Evolutionary conservation across 64 coral and sea anemone genomes (phyloP).

Genomic region (Actinia tenebrosa): DNA sequence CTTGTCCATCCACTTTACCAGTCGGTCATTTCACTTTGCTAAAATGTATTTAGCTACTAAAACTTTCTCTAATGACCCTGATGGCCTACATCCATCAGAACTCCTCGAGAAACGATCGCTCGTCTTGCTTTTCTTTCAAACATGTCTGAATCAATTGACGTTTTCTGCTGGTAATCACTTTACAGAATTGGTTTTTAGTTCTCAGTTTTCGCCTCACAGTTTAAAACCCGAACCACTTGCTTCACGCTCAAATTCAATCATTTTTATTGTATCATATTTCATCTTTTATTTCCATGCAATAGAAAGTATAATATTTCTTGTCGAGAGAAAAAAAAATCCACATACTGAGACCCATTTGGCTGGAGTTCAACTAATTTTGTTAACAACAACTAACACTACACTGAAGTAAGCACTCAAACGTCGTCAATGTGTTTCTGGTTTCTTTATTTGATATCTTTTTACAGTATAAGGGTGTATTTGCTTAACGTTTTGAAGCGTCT

Average conservation of each 20-base stretch:
- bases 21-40: constrained; percentile 14
- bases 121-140: not conserved
- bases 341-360: not conserved
- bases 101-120: not conserved
- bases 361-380: not conserved
- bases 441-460: not conserved
- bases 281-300: not conserved
- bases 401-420: not conserved
- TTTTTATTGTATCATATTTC: not conserved
- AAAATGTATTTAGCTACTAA: constrained; percentile 12
- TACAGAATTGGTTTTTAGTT: constrained; percentile 1
- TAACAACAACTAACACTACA: not conserved
- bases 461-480: not conserved
- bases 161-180: constrained; percentile 1
- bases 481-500: not conserved
- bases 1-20: constrained; percentile 11
- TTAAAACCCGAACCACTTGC: not conserved
- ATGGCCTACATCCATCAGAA: not conserved
- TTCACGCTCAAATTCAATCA: not conserved
- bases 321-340: not conserved
- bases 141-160: not conserved
- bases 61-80: constrained; percentile 5
- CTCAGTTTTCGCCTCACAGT: not conserved
- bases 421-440: not conserved
- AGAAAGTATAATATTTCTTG: not conserved